Base-by-base conservation (phyloP, 2,113 vertebrate genomes). In the pig (Sus scrofa) region DNA sequence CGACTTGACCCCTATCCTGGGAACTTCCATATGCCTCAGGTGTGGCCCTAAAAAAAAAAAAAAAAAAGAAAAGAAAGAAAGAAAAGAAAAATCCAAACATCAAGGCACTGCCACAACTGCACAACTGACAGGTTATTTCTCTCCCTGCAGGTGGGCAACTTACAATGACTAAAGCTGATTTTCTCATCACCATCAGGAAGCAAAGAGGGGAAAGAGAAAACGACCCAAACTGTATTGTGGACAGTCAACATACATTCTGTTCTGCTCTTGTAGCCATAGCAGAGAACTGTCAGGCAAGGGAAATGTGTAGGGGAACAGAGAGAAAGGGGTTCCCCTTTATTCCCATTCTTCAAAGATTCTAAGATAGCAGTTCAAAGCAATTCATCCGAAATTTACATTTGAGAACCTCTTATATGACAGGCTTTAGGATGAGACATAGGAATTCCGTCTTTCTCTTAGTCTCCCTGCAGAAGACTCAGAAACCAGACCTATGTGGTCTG, bases 101-200 rank as follows among this genome's bases (percentile, higher is more conserved):
- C 7, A 10, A 60, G 22, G 34, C 0, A 0, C 10, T 3, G n/a
- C 7, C 39, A 1, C 71, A 20, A 2, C 4, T 3, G 62, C 39
- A 1, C 71, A 20, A 2, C 4, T 3, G 62, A 32, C 22, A 84
- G 70, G 7, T 63, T 6, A 24, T 39, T 56, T 14, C 54, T 63
- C 34, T 60, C 73, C 39, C 27, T 58, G 60, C 54, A n/a, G 34
- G 52, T 52, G 78, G 67, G 78, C 54, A 18, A 27, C 20, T 73
- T 77, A 34, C 2, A 39, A 1, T 32, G 12, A 62, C 56, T 22
- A 56, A 71, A 58, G 20, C 27, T n/a, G 85, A 60, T 83, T 92
- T 77, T 86, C 81, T 68, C 12, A 26, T 16, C 0, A 0, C 0
- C 26, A 39, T 19, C 71, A 39, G 39, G 65, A 78, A 52, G 65